Percentiles rank a stretch among this genome's conserved stretches.
phyloP scores from a whole-genome alignment of 2,888 invertebrate genomes.

The Synergus gifuensis region DNA sequence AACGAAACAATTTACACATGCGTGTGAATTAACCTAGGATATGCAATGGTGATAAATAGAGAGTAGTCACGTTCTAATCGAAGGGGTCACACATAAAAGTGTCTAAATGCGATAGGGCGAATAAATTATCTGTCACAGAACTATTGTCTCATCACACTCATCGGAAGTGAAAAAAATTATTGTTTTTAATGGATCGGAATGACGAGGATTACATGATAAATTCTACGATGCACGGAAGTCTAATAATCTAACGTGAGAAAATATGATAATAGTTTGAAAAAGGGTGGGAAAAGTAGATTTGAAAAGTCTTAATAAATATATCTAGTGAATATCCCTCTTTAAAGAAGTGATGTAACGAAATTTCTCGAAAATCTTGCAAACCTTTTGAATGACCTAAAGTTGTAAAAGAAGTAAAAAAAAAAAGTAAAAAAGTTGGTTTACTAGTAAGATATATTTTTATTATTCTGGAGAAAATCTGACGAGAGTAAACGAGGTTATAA shows the following conservation, averaged over 20 bases:
- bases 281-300: neutral
- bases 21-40: slow-evolving; percentile 43
- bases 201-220: too few relatives aligned
- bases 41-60: neutral
- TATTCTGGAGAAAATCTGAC: too few relatives aligned
- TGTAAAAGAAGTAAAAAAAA: too few relatives aligned
- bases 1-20: slow-evolving; percentile 48
- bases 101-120: neutral
- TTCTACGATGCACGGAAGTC: too few relatives aligned
- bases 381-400: too few relatives aligned
- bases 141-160: neutral
- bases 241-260: neutral
- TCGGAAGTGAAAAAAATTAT: neutral
- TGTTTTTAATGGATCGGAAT: neutral
- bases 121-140: slow-evolving; percentile 6
- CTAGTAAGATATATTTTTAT: too few relatives aligned
- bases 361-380: too few relatives aligned
- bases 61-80: slow-evolving; percentile 6
- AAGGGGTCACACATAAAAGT: slow-evolving; percentile 15
- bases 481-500: neutral
- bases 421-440: too few relatives aligned
- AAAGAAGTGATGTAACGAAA: too few relatives aligned
- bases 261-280: neutral
- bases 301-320: too few relatives aligned
- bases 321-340: too few relatives aligned